Conservation (phyloP, 2,888 invertebrate genomes). For the Andrena praecox region DNA sequence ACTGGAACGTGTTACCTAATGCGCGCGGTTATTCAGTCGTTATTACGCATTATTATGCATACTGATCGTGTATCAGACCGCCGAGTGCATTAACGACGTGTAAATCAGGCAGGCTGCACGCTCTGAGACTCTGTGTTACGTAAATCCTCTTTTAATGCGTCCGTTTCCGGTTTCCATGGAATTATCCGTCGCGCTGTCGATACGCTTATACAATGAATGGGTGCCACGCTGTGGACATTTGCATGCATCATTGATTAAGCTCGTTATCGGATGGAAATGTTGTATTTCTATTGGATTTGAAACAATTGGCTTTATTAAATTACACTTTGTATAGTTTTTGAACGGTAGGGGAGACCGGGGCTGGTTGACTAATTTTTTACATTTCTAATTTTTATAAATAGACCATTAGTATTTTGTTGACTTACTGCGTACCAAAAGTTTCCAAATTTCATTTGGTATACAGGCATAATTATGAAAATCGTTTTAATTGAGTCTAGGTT, state of each 20-base stretch:
- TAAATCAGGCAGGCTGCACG: neutral
- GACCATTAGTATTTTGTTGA: too few relatives aligned
- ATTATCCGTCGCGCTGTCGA: neutral
- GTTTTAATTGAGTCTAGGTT: too few relatives aligned
- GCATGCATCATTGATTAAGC: neutral
- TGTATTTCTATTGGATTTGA: neutral
- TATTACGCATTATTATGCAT: constrained; percentile 3
- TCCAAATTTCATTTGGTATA: too few relatives aligned
- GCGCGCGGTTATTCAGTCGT: neutral
- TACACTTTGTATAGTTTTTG: neutral
- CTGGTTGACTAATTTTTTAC: too few relatives aligned
- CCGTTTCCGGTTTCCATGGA: constrained; percentile 3
- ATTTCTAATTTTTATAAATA: too few relatives aligned
- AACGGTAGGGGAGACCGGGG: neutral
- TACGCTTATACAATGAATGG: neutral
- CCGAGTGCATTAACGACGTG: neutral
- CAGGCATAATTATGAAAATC: too few relatives aligned
- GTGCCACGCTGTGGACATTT: neutral
- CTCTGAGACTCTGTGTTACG: constrained; percentile 2
- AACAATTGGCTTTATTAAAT: neutral
- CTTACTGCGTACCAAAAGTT: too few relatives aligned
- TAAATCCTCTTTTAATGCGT: constrained; percentile 13
- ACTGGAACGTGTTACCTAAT: neutral
- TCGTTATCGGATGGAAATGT: neutral
- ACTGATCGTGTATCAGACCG: neutral